Percentiles rank a stretch among this genome's conserved stretches.
Conservation (phyloP, 2,888 invertebrate genomes). For the Drosophila mercatorum region DNA sequence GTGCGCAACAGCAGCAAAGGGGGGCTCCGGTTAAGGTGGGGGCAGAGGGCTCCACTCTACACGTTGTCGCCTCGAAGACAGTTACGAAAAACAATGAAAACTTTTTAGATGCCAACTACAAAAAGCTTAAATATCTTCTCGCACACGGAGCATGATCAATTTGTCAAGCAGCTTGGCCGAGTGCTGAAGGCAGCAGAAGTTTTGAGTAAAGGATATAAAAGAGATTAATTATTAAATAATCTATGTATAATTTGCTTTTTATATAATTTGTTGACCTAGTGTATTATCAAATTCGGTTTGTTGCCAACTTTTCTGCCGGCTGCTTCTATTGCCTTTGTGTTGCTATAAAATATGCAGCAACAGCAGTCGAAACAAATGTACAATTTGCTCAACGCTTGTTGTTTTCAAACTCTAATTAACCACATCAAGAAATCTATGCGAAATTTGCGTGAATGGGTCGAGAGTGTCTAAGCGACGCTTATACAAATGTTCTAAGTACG, state of each 20-base stretch:
- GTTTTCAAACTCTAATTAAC: constrained; percentile 75
- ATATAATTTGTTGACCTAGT: constrained; percentile 11
- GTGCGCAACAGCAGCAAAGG: constrained; percentile 57
- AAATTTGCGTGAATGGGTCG: constrained; percentile 62
- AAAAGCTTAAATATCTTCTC: constrained; percentile 48
- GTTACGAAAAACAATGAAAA: constrained; percentile 71
- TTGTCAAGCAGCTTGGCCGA: constrained; percentile 16
- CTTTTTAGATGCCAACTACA: constrained; percentile 69
- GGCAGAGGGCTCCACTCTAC: constrained; percentile 13
- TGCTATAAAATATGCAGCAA: constrained; percentile 73
- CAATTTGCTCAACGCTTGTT: constrained; percentile 67
- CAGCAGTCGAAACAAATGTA: constrained; percentile 66
- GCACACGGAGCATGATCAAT: constrained; percentile 33
- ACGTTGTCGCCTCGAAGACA: constrained; percentile 57
- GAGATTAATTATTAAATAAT: not conserved
- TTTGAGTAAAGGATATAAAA: no score
- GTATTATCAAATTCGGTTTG: constrained; percentile 52
- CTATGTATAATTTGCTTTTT: not conserved
- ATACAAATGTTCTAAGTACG: constrained; percentile 72
- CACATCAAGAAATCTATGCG: constrained; percentile 74
- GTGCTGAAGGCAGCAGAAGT: not conserved
- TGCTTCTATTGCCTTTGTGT: constrained; percentile 45
- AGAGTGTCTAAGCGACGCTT: constrained; percentile 41
- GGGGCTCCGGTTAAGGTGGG: not conserved
- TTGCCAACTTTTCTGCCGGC: constrained; percentile 14